phyloP scores from a whole-genome alignment of 2,113 vertebrate species.

The Istiophorus platypterus region DNA sequence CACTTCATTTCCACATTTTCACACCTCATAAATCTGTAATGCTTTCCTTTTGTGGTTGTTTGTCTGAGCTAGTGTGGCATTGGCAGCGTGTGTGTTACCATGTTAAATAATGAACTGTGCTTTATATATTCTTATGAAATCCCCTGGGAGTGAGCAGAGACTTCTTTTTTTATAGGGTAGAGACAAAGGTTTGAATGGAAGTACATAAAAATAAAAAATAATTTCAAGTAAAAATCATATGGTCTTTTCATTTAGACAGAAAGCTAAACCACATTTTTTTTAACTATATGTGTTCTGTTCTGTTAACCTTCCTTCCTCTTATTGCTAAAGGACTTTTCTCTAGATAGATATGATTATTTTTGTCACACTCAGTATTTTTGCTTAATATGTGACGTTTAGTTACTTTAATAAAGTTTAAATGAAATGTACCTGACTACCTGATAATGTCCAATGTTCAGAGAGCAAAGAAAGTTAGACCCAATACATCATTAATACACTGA shows the following conservation, averaged over 20 bases:
- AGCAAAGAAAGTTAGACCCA: not conserved
- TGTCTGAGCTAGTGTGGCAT: not conserved
- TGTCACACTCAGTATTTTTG: not conserved
- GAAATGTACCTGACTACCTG: not conserved
- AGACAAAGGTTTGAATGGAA: too few relatives aligned
- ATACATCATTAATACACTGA: not conserved
- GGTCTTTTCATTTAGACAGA: too few relatives aligned
- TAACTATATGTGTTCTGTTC: too few relatives aligned
- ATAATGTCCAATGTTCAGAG: too few relatives aligned
- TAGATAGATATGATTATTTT: not conserved
- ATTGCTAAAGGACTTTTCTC: not conserved
- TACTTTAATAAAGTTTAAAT: too few relatives aligned
- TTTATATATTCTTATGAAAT: not conserved
- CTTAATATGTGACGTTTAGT: not conserved
- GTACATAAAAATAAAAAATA: too few relatives aligned
- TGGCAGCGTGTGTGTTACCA: not conserved
- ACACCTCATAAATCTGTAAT: not conserved
- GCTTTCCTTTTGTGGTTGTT: not conserved
- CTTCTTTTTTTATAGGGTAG: not conserved
- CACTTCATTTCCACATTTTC: not conserved
- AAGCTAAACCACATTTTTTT: too few relatives aligned
- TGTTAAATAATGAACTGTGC: not conserved
- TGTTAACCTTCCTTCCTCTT: too few relatives aligned
- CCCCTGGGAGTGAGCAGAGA: not conserved
- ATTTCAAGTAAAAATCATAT: too few relatives aligned